These are phyloP conservation scores for Scolopax mira DNA, from an alignment of 2,113 vertebrate genomes.

Conservation along the genomic window DNA sequence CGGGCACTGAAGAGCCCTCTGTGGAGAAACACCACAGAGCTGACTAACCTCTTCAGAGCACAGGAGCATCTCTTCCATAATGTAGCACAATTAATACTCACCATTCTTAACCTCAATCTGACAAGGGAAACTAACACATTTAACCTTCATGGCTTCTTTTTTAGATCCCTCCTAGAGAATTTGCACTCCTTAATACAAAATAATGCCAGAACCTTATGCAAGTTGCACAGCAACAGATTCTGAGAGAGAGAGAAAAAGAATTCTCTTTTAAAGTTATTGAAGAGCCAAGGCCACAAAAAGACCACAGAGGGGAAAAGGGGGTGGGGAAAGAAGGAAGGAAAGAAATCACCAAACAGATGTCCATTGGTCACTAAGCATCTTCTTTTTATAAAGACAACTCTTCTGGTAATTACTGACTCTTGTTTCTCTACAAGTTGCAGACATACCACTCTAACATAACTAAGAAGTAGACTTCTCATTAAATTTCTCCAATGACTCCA, in stretches of 20 bases:
- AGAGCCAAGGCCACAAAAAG: background rate
- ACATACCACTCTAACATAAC: background rate
- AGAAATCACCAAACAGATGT: background rate
- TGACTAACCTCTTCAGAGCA: background rate
- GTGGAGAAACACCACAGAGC: background rate
- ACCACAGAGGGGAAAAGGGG: accelerated
- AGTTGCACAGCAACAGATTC: background rate
- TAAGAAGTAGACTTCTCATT: background rate
- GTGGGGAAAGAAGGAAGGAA: background rate
- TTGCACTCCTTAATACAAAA: background rate
- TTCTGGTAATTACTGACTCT: background rate
- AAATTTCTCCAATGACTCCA: background rate
- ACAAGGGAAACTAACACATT: background rate
- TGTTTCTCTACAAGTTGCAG: background rate
- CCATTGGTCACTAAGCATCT: background rate
- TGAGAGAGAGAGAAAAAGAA: background rate
- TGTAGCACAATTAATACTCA: background rate
- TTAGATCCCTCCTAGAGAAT: background rate
- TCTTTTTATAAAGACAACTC: background rate
- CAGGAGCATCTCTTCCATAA: background rate
- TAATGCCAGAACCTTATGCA: background rate
- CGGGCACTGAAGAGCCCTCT: background rate
- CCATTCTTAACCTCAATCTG: background rate
- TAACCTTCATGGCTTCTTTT: background rate
- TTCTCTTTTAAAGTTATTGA: background rate